phyloP scores from a whole-genome alignment of 1,140 invertebrate species.

The Rhopalosiphum padi region DNA sequence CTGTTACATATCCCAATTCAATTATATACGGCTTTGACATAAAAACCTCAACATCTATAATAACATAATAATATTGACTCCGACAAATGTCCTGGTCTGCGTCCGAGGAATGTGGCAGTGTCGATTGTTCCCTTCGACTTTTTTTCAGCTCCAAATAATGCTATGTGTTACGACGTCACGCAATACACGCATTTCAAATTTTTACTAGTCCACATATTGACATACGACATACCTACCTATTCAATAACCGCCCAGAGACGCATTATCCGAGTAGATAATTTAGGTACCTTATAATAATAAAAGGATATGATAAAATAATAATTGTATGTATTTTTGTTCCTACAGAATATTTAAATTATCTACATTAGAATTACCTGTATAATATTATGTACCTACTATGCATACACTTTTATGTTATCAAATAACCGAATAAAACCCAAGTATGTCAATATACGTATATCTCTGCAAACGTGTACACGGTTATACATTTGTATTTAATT shows the following conservation, averaged over 20 bases:
- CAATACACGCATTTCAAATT: neutral
- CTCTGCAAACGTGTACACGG: neutral
- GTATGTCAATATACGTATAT: neutral
- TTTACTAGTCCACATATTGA: neutral
- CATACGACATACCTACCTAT: neutral
- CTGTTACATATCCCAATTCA: neutral
- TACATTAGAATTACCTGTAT: too few species aligned
- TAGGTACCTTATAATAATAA: too few species aligned
- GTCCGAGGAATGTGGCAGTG: neutral
- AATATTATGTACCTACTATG: too few species aligned
- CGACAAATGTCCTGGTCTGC: neutral
- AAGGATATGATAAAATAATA: too few species aligned
- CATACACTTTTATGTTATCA: too few species aligned
- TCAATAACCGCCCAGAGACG: neutral
- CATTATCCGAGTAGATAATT: neutral
- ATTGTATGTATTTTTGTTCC: too few species aligned
- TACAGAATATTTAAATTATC: too few species aligned
- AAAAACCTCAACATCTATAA: slow-evolving; percentile 12
- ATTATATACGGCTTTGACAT: neutral
- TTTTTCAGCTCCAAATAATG: neutral
- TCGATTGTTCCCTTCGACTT: neutral
- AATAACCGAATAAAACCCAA: neutral
- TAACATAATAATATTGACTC: slow-evolving; percentile 14
- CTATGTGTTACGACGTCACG: neutral
- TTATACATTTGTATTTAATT: neutral